Base-by-base conservation (phyloP, 2,797 vertebrate genomes). In the Propithecus perrieri region DNA sequence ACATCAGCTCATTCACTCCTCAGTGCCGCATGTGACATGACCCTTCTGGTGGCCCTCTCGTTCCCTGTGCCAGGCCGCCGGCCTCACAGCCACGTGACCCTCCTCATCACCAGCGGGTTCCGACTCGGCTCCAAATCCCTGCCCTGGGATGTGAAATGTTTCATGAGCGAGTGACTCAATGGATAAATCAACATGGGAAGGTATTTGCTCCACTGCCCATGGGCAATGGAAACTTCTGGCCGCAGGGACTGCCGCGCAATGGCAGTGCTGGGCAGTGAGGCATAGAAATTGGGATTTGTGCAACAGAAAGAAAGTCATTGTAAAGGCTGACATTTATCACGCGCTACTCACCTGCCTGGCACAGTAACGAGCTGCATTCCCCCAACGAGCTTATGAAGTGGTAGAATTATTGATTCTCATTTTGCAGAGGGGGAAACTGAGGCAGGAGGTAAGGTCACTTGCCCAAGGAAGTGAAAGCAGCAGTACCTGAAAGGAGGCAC, bases 181-280 rank as follows among this genome's bases (percentile, higher is more conserved):
- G 18, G 35, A 3, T 17, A 20, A 57, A n/a, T 10, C 35, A 30
- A 9, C 6, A 4, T 4, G 11, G 46, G 85, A 41, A 50, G 76
- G 8, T 41, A 7, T 43, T 75, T n/a, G 8, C n/a, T 76, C 50
- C 61, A 4, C 4, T 14, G 41, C 35, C 69, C 12, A 1, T 1
- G 78, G 35, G 43, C 35, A 15, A 71, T 35, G 63, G 71, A 84
- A 84, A 1, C 61, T 38, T 35, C 30, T 22, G 28, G 76, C 69
- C 0, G 0, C 15, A 38, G 46, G 43, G 76, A 41, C 38, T 0
- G 0, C 35, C 22, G 5, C 24, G 11, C 13, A n/a, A 4, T 7
- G 57, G 55, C 30, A 9, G 17, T 33, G 55, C 55, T 22, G 63
- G n/a, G 43, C n/a, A 67, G 89, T 33, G 67, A 38, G 35, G 11